Percentiles rank a stretch among this genome's conserved stretches.
Conservation (phyloP, 2,113 vertebrate genomes). For the Prinia subflava region DNA sequence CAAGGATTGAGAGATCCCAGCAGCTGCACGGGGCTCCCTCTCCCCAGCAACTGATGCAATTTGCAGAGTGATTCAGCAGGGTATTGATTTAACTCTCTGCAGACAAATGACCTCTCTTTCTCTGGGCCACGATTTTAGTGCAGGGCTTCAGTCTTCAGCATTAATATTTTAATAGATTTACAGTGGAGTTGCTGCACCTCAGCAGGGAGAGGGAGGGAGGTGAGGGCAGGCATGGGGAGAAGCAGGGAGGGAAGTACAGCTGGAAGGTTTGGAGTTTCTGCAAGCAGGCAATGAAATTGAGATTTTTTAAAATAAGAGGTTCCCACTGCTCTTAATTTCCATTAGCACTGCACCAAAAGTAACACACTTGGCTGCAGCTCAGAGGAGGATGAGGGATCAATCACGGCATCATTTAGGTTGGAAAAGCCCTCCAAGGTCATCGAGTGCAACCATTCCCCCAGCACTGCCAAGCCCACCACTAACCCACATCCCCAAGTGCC, state of each 20-base stretch:
- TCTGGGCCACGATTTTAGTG: background rate
- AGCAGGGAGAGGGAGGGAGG: background rate
- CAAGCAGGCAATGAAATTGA: background rate
- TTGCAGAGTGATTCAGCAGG: conserved; percentile 15
- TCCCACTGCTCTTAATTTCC: background rate
- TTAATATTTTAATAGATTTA: conserved; percentile 24
- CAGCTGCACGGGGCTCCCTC: background rate
- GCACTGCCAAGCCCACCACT: background rate
- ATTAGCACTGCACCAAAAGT: background rate
- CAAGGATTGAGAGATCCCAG: background rate
- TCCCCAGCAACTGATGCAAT: background rate
- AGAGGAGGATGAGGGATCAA: background rate
- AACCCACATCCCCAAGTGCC: background rate
- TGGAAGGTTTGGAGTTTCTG: background rate
- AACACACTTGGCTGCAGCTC: background rate
- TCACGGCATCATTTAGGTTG: background rate
- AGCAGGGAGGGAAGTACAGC: background rate
- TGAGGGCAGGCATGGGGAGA: background rate
- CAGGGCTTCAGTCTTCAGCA: background rate
- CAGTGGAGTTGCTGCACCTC: background rate
- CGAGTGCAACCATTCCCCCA: background rate
- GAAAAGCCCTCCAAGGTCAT: background rate
- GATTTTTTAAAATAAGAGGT: background rate
- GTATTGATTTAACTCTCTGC: conserved; percentile 31
- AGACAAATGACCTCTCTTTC: conserved; percentile 4